Base-by-base conservation (phyloP, 2,888 invertebrate genomes). In the Subacronicta megacephala region DNA sequence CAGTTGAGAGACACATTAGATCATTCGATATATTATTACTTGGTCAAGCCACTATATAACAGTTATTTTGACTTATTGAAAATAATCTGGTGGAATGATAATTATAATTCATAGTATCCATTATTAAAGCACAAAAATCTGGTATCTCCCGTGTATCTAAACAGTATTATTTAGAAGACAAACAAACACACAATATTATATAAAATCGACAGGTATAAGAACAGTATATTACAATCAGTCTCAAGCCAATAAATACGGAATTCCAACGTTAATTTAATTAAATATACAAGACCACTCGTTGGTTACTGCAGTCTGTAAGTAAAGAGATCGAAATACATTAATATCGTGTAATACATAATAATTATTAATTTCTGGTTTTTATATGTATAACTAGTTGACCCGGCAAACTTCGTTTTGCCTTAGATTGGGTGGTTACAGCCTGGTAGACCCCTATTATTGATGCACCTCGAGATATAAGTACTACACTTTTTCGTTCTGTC, bases 211-310 rank as follows among this genome's bases (percentile, higher is more conserved):
- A 82, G 79, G 78, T 83, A 83, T 77, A 86, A 85, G 84, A 83
- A 85, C 80, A 86, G 83, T 86, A 83, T 80, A 76, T 82, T 83
- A 88, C 87, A 88, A 89, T 92, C 92, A 93, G 93, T 92, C 92
- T 92, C 89, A 87, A 90, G 88, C 88, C 81, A 88, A 88, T 85
- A 87, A 83, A 89, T 78, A 72, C 86, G 72, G 83, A 87, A 81
- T 83, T 78, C 57, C 76, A 81, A 77, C 79, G 77, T 78, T 80
- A 82, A 82, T 72, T 78, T 72, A 81, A 82, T 83, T 77, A 82
- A 83, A 82, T 78, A 78, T 81, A 83, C 78, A 81, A 50, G 61
- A 77, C 58, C 38, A 58, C 68, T 58, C 70, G 65, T 74, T 80
- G 75, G 74, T 61, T 77, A 77, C 72, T 75, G 76, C 75, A 71